Conservation (phyloP, 2,113 vertebrate species). For the Sander vitreus region DNA sequence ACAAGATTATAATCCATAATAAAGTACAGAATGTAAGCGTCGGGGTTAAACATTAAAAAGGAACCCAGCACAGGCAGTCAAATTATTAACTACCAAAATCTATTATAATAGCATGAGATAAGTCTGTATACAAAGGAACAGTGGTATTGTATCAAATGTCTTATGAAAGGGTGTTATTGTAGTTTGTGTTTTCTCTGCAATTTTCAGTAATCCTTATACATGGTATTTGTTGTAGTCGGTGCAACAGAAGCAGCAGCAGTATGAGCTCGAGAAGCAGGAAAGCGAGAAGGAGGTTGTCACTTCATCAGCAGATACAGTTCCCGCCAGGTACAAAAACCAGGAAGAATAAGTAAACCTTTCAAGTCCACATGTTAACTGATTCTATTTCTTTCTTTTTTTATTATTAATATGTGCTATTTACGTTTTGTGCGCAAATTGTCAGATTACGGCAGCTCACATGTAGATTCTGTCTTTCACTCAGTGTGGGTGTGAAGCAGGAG, state of each 20-base stretch:
- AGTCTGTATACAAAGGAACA: not conserved
- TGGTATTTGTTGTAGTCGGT: constrained; percentile 64
- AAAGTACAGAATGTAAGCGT: not conserved
- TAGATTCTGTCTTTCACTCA: constrained; percentile 36
- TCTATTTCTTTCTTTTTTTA: not conserved
- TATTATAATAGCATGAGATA: not conserved
- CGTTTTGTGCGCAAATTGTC: not conserved
- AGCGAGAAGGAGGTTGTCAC: constrained; percentile 27
- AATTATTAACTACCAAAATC: not conserved
- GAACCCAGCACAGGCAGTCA: not conserved
- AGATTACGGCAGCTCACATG: not conserved
- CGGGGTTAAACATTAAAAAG: not conserved
- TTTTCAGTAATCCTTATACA: not conserved
- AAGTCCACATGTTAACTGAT: not conserved
- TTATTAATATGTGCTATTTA: not conserved
- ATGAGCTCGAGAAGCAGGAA: constrained; percentile 59
- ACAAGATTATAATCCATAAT: not conserved
- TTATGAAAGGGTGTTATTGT: not conserved
- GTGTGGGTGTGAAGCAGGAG: constrained; percentile 80
- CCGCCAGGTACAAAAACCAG: constrained; percentile 82
- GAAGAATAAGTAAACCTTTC: not conserved
- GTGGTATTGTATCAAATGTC: not conserved
- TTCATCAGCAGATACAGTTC: constrained; percentile 32
- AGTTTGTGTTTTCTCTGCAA: not conserved
- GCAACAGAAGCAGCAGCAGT: constrained; percentile 71